phyloP scores from a whole-genome alignment of 2,888 invertebrate species.

The Dicranocentrus wangi region DNA sequence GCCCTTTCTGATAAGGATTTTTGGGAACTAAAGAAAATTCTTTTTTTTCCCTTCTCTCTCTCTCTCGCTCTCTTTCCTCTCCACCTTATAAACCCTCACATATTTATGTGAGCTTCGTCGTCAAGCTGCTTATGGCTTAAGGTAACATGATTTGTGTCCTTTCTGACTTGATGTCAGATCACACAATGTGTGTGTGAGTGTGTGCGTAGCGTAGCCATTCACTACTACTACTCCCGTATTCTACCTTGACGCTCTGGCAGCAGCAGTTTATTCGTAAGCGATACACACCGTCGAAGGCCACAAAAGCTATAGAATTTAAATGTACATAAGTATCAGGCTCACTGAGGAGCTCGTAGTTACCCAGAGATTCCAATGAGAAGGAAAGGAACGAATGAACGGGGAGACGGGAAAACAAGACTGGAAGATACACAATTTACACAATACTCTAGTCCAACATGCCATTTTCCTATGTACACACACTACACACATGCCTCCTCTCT shows the following conservation, averaged over 20 bases:
- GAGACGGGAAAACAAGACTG: constrained; percentile 12
- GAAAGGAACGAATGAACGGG: constrained; percentile 3
- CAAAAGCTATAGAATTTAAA: no score
- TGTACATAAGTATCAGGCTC: no score
- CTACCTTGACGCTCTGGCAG: no score
- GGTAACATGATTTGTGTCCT: constrained; percentile 66
- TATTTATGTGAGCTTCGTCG: constrained; percentile 43
- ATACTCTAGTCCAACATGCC: constrained; percentile 1
- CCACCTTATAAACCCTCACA: not conserved
- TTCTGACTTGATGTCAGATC: constrained; percentile 56
- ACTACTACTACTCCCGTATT: no score
- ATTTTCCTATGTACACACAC: not conserved
- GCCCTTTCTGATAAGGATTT: no score
- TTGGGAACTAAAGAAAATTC: constrained; percentile 5
- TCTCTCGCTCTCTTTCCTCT: no score
- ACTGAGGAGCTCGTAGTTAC: not conserved
- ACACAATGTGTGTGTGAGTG: constrained; percentile 23
- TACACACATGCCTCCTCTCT: not conserved
- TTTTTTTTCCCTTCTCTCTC: not conserved
- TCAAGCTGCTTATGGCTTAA: constrained; percentile 60
- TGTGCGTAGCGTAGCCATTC: no score
- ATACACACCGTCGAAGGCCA: no score
- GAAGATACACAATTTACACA: constrained; percentile 11
- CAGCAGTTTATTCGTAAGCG: no score
- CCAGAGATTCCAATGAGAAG: constrained; percentile 43